Conservation (phyloP, 37 sponge, comb jelly and placozoan species). For the Axinella damicornis region DNA sequence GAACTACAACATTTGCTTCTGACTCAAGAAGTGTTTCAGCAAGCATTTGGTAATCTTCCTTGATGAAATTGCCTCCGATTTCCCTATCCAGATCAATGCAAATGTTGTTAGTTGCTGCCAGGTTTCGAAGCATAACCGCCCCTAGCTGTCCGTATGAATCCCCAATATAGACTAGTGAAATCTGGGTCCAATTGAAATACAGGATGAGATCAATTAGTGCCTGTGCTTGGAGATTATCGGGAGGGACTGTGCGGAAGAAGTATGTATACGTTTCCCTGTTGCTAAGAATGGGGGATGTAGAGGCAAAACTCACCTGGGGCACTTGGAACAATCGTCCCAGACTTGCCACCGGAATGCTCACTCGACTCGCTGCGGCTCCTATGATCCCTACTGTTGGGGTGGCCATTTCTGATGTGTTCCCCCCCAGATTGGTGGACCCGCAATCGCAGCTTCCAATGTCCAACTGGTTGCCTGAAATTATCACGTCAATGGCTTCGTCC, state of each 20-base stretch:
- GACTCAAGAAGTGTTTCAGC: conserved; percentile 1
- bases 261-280: conserved; percentile 62
- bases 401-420: background rate
- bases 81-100: conserved; percentile 28
- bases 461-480: conserved; percentile 35
- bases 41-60: background rate
- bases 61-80: background rate
- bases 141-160: conserved; percentile 62
- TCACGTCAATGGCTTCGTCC: conserved; percentile 58
- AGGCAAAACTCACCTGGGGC: conserved; percentile 79
- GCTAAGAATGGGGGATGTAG: conserved; percentile 62
- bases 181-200: conserved; percentile 54
- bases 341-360: conserved; percentile 56
- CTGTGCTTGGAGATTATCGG: conserved; percentile 72
- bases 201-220: conserved; percentile 70
- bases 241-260: conserved; percentile 73
- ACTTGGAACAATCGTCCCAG: conserved; percentile 60
- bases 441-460: background rate
- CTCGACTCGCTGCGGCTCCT: conserved; percentile 72
- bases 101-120: conserved; percentile 13
- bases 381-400: conserved; percentile 40
- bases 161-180: conserved; percentile 15
- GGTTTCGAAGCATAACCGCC: conserved; percentile 3
- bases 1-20: conserved; percentile 28
- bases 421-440: background rate